Evolutionary conservation across 2,888 invertebrate species (phyloP).

Genomic region (Apomyelois bistriatella): DNA sequence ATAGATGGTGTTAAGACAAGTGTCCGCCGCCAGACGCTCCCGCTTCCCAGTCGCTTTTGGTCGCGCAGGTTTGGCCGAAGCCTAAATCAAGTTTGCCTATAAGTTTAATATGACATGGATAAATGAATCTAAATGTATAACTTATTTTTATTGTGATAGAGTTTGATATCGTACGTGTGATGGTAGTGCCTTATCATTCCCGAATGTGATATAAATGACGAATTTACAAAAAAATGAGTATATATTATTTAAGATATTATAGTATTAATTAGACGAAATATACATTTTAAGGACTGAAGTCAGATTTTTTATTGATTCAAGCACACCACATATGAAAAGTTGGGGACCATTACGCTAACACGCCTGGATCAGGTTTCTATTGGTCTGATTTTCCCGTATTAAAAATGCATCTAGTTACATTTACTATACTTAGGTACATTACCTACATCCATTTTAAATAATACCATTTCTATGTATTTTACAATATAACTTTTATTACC

Average conservation of each 20-base stretch:
- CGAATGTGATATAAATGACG: slow-evolving; percentile 35
- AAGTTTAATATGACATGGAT: slow-evolving; percentile 8
- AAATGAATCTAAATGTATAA: background rate
- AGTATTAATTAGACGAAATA: slow-evolving; percentile 14
- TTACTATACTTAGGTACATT: no score
- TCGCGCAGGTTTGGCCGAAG: no score
- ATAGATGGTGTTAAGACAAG: no score
- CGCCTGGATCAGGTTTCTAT: no score
- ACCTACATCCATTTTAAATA: no score
- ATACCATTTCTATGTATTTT: no score
- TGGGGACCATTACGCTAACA: no score
- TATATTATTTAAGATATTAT: slow-evolving; percentile 11
- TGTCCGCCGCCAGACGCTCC: no score
- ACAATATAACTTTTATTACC: background rate
- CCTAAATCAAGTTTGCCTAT: background rate
- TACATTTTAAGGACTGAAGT: slow-evolving; percentile 10
- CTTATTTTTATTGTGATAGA: slow-evolving; percentile 22
- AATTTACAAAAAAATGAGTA: slow-evolving; percentile 15
- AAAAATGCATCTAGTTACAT: no score
- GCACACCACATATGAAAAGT: background rate
- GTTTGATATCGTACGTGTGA: slow-evolving; percentile 22
- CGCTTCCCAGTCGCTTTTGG: no score
- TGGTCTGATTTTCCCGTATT: no score
- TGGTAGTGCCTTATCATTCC: slow-evolving; percentile 29
- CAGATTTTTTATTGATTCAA: background rate